These are phyloP conservation scores for Falco punctatus DNA, from an alignment of 2,113 vertebrate genomes.

Conservation along the genomic window DNA sequence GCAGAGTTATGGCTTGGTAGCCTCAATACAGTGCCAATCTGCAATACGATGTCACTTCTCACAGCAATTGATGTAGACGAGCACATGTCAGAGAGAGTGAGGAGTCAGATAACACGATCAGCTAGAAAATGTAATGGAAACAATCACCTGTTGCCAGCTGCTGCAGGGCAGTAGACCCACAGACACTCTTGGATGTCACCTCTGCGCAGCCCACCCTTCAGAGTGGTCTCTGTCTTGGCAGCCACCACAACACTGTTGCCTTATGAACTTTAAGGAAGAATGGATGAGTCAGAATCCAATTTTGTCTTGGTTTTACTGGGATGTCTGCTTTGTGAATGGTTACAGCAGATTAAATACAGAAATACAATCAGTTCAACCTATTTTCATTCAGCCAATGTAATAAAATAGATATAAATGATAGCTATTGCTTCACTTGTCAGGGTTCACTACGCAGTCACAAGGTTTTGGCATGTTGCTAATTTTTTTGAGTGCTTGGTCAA, in stretches of 20 bases:
- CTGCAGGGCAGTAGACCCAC: accelerated
- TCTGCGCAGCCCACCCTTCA: background rate
- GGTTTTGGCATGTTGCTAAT: background rate
- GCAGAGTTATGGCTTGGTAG: background rate
- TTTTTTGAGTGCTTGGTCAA: background rate
- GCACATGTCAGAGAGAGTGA: background rate
- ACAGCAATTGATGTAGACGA: background rate
- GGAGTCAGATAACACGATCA: background rate
- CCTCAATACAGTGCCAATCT: background rate
- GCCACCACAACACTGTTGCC: background rate
- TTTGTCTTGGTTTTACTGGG: background rate
- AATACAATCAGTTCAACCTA: background rate
- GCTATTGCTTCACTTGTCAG: background rate
- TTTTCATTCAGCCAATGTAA: background rate
- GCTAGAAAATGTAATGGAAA: background rate
- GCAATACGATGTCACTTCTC: background rate
- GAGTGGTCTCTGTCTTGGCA: accelerated
- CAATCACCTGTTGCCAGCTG: background rate
- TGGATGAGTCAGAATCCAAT: background rate
- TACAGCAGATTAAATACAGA: background rate
- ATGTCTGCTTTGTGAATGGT: background rate
- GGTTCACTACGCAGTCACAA: background rate
- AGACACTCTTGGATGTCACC: accelerated
- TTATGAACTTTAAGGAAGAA: background rate
- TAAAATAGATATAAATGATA: background rate